Conservation (phyloP, 2,797 vertebrate genomes). For the Ptychadena robeensis region DNA sequence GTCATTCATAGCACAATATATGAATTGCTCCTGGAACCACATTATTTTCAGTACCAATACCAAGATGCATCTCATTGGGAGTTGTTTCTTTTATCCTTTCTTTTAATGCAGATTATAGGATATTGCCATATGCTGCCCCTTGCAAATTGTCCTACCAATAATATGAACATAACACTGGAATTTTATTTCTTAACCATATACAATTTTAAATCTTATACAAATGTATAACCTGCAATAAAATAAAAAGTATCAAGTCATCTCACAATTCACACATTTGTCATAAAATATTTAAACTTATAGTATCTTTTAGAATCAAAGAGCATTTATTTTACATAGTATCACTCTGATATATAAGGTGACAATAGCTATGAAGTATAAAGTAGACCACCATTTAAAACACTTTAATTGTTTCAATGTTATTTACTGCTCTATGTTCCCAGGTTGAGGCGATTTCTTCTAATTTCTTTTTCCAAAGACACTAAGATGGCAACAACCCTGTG, state of each 20-base stretch:
- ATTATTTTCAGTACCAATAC: background rate
- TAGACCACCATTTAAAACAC: too few species aligned
- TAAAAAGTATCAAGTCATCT: conserved; percentile 3
- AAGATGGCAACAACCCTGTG: background rate
- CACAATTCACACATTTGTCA: conserved; percentile 34
- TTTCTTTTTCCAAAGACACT: background rate
- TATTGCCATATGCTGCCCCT: background rate
- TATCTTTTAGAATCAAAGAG: background rate
- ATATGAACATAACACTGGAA: background rate
- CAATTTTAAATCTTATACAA: background rate
- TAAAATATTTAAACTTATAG: conserved; percentile 46
- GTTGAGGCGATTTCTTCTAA: background rate
- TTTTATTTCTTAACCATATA: background rate
- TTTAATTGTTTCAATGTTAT: too few species aligned
- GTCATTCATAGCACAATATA: too few species aligned
- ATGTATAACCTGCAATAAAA: conserved; percentile 5
- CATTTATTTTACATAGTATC: too few species aligned
- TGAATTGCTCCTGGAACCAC: background rate
- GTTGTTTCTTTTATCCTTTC: background rate
- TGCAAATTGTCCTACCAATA: background rate
- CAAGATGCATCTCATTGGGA: background rate
- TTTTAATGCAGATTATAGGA: background rate
- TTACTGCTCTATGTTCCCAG: too few species aligned
- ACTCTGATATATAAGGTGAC: too few species aligned
- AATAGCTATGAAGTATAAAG: too few species aligned